Evolutionary conservation across 2,797 vertebrate genomes (phyloP).

Genomic region (Semaprochilodus insignis): DNA sequence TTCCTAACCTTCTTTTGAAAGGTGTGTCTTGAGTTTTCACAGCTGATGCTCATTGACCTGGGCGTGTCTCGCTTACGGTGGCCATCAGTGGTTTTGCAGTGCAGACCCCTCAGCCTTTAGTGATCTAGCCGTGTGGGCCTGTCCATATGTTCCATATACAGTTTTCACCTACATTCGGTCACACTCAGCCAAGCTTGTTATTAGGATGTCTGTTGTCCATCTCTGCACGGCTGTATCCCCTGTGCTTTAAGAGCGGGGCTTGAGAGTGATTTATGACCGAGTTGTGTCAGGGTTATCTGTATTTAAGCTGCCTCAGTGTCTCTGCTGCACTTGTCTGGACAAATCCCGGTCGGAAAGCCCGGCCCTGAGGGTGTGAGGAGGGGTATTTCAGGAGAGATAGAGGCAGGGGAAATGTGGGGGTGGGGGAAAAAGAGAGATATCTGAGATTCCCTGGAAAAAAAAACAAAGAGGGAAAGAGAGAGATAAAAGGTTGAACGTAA

Average conservation of each 20-base stretch:
- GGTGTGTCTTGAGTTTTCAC: constrained; percentile 34
- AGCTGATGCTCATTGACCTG: constrained; percentile 49
- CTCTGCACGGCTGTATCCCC: constrained; percentile 15
- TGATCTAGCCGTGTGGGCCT: not conserved
- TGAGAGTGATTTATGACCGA: constrained; percentile 34
- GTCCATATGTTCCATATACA: not conserved
- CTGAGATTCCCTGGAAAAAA: constrained; percentile 45
- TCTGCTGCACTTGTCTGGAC: constrained; percentile 52
- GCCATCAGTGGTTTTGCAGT: not conserved
- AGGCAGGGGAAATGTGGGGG: constrained; percentile 27
- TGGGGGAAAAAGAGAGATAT: constrained; percentile 21
- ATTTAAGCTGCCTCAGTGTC: constrained; percentile 33
- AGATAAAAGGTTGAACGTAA: constrained; percentile 38
- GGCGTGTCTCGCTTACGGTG: constrained; percentile 3
- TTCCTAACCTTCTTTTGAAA: constrained; percentile 7
- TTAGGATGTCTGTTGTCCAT: not conserved
- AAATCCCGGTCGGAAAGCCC: constrained; percentile 38
- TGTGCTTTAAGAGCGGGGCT: not conserved
- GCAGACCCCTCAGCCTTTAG: not conserved
- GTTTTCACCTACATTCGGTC: not conserved
- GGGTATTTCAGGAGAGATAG: constrained; percentile 50
- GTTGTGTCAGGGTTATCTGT: constrained; percentile 36
- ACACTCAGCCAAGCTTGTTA: not conserved
- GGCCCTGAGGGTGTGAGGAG: constrained; percentile 38
- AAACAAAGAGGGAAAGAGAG: not conserved